phyloP scores from a whole-genome alignment of 2,113 vertebrate species.

The Mormyrus lacerda region DNA sequence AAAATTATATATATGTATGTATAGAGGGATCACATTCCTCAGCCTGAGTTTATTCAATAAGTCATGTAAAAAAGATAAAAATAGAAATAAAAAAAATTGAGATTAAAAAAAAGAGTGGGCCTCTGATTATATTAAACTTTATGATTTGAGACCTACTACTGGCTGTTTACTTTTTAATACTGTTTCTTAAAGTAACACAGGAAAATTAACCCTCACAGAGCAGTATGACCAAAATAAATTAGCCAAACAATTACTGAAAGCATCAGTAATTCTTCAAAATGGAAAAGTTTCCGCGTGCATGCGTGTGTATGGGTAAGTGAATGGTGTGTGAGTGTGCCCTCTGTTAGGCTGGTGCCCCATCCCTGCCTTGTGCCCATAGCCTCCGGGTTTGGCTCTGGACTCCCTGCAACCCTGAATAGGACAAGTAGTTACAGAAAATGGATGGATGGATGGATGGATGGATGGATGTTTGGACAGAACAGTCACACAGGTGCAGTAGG shows the following conservation, averaged over 20 bases:
- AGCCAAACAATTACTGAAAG: background rate
- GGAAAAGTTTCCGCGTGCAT: background rate
- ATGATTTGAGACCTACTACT: background rate
- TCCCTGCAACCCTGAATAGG: no score
- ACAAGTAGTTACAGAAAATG: no score
- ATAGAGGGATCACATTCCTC: no score
- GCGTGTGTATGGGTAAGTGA: no score
- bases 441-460: no score
- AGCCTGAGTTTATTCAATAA: background rate
- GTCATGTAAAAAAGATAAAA: background rate
- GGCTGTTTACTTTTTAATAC: background rate
- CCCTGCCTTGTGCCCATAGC: no score
- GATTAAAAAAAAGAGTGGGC: background rate
- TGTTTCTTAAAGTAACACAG: background rate
- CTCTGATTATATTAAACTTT: background rate
- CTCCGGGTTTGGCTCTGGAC: no score
- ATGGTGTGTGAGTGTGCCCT: no score
- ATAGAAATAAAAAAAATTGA: no score
- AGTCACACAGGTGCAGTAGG: background rate
- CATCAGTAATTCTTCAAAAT: background rate
- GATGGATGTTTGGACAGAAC: background rate
- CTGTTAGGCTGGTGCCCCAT: no score
- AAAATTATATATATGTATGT: no score
- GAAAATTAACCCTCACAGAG: background rate
- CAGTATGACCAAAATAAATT: background rate